Evolutionary conservation across 2,888 invertebrate genomes (phyloP).

Genomic region (Adelognathus sp.): DNA sequence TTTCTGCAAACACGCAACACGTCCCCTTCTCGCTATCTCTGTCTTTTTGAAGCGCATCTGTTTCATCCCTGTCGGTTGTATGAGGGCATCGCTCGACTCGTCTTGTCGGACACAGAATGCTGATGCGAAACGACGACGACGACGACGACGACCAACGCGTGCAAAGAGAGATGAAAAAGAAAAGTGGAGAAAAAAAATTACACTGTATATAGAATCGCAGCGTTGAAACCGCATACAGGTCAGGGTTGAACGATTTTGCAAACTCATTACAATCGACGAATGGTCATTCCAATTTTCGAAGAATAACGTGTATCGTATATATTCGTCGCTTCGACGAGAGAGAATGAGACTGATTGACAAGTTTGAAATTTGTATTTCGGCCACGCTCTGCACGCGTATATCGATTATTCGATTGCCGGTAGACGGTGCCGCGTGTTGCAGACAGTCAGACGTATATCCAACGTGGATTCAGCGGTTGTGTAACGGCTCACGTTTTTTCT

Average conservation of each 20-base stretch:
- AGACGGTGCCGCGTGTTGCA: background rate
- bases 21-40: background rate
- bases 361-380: background rate
- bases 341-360: background rate
- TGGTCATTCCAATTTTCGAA: conserved; percentile 20
- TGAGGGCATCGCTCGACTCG: conserved; percentile 29
- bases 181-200: background rate
- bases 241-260: conserved; percentile 53
- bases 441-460: background rate
- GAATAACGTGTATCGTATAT: background rate
- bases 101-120: conserved; percentile 7
- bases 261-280: conserved; percentile 34
- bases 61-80: conserved; percentile 8
- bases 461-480: conserved; percentile 28
- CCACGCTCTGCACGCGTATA: background rate
- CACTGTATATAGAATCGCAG: conserved; percentile 15
- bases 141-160: conserved; percentile 18
- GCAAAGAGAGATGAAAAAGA: conserved; percentile 14
- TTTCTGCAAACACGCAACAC: background rate
- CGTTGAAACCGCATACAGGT: conserved; percentile 44
- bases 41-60: background rate
- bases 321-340: background rate
- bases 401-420: conserved; percentile 19
- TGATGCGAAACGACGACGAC: conserved; percentile 34
- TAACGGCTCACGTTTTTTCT: conserved; percentile 55